Conservation (phyloP, 2,888 invertebrate species). For the Synanthedon vespiformis region DNA sequence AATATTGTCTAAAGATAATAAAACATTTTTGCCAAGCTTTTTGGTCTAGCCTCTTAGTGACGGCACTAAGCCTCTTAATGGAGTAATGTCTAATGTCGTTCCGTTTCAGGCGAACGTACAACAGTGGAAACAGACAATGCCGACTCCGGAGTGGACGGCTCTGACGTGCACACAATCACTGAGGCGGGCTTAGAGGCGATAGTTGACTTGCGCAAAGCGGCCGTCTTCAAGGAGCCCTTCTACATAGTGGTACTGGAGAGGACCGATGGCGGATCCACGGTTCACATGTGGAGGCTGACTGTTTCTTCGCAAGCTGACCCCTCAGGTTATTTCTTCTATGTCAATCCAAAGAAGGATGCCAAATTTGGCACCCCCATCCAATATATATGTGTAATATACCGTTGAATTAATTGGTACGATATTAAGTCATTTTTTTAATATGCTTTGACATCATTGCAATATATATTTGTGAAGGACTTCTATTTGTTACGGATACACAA, state of each 20-base stretch:
- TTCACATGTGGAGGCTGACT: slow-evolving; percentile 96
- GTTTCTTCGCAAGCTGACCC: slow-evolving; percentile 82
- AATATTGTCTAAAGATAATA: too few relatives aligned
- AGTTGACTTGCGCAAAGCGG: slow-evolving; percentile 88
- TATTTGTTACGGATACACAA: background rate
- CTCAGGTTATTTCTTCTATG: slow-evolving; percentile 21
- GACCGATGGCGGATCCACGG: slow-evolving; percentile 83
- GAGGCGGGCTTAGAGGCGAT: slow-evolving; percentile 84
- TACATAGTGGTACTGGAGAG: slow-evolving; percentile 94
- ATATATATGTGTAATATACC: too few relatives aligned
- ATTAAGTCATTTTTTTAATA: too few relatives aligned
- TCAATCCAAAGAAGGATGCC: too few relatives aligned
- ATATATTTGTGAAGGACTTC: too few relatives aligned
- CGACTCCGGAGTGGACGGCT: slow-evolving; percentile 42
- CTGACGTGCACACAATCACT: slow-evolving; percentile 55
- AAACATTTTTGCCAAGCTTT: background rate
- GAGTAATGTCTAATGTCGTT: too few relatives aligned
- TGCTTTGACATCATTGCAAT: too few relatives aligned
- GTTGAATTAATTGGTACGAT: too few relatives aligned
- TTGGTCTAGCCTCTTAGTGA: too few relatives aligned
- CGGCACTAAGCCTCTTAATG: background rate
- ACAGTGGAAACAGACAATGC: slow-evolving; percentile 32
- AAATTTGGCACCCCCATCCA: too few relatives aligned
- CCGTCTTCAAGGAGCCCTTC: slow-evolving; percentile 93
- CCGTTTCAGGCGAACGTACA: slow-evolving; percentile 40